Conservation (phyloP, 2,888 invertebrate genomes). For the Zelleria hepariella region DNA sequence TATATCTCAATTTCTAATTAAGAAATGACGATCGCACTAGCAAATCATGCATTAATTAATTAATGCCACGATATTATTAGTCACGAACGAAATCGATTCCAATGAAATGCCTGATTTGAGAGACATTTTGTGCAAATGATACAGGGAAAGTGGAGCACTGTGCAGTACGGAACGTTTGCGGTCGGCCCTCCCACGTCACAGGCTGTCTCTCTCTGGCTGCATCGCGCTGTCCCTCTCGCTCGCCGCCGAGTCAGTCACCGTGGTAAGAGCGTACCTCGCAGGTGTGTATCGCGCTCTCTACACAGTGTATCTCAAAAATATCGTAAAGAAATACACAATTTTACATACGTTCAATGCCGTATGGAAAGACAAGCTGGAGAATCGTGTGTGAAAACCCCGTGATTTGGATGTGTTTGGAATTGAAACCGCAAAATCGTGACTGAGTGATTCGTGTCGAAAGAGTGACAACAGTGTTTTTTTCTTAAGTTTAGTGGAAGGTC, state of each 20-base stretch:
- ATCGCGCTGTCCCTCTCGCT: conserved; percentile 50
- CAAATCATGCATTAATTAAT: neutral
- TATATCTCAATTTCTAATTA: neutral
- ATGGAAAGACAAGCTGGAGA: neutral
- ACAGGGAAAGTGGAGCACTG: conserved; percentile 38
- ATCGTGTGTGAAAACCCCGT: neutral
- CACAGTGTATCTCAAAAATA: conserved; percentile 17
- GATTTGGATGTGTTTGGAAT: conserved; percentile 16
- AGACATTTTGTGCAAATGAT: conserved; percentile 17
- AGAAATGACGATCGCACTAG: neutral
- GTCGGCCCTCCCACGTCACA: conserved; percentile 57
- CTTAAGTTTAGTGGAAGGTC: conserved; percentile 48
- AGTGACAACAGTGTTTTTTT: conserved; percentile 62
- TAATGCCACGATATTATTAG: neutral
- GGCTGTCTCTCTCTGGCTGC: conserved; percentile 46
- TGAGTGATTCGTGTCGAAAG: conserved; percentile 45
- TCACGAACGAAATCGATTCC: conserved; percentile 3
- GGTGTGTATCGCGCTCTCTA: conserved; percentile 39
- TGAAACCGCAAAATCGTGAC: conserved; percentile 23
- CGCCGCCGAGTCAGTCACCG: conserved; percentile 54
- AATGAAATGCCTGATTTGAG: conserved; percentile 12
- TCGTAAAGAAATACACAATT: conserved; percentile 54
- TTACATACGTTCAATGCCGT: conserved; percentile 13
- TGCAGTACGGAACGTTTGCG: conserved; percentile 55
- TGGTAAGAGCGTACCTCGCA: conserved; percentile 46